Evolutionary conservation across 2,797 vertebrate species (phyloP).

Genomic region (Halcyon badia): DNA sequence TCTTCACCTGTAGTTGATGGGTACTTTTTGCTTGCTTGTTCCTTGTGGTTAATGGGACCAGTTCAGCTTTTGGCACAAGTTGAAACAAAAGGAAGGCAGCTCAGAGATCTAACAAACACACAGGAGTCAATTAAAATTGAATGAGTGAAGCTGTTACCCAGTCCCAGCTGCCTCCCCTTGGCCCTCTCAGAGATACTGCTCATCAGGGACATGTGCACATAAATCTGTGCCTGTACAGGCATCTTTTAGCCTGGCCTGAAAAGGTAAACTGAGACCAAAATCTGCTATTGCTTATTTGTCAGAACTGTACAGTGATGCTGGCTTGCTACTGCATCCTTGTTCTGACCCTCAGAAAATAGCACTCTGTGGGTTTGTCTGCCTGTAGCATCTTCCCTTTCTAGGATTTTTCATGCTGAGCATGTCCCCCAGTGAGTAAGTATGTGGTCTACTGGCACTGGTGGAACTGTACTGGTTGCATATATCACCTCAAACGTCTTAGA

Average conservation of each 20-base stretch:
- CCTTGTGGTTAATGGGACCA: neutral
- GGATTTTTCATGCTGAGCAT: neutral
- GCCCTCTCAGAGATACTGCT: slow-evolving; percentile 6
- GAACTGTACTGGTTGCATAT: neutral
- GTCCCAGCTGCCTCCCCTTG: slow-evolving; percentile 46
- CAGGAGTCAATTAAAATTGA: slow-evolving; percentile 66
- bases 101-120: slow-evolving; percentile 23
- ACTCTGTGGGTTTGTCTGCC: fast-evolving
- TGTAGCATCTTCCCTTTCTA: neutral
- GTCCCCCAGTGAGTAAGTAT: neutral
- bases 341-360: neutral
- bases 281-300: neutral
- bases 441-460: neutral
- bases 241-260: neutral
- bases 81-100: slow-evolving; percentile 8
- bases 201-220: slow-evolving; percentile 4
- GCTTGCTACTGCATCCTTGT: neutral
- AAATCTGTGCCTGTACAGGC: slow-evolving; percentile 7
- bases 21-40: neutral
- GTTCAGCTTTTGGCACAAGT: slow-evolving; percentile 34
- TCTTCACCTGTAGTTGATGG: neutral
- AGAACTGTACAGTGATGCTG: neutral
- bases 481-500: neutral
- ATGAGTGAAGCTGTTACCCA: slow-evolving; percentile 39
- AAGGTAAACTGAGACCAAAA: slow-evolving; percentile 31